phyloP scores from a whole-genome alignment of 2,113 vertebrate genomes.

The Podarcis cretensis region DNA sequence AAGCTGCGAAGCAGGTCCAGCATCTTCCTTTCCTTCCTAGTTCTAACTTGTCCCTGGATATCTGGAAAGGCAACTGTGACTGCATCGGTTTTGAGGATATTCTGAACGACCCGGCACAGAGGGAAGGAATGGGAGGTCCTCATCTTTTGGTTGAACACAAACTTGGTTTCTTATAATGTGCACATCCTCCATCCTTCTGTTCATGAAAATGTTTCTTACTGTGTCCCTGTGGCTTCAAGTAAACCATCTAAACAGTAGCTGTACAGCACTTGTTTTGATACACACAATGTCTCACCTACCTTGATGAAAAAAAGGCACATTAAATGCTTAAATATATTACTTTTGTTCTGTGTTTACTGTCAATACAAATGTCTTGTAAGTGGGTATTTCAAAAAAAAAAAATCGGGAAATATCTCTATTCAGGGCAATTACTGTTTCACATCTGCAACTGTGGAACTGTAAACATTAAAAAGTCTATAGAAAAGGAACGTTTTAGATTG shows the following conservation, averaged over 20 bases:
- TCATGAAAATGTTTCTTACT: slow-evolving; percentile 31
- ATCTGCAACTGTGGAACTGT: no score
- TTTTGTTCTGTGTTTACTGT: slow-evolving; percentile 65
- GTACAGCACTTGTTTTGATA: slow-evolving; percentile 43
- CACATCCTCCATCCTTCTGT: slow-evolving; percentile 13
- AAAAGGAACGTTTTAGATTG: no score
- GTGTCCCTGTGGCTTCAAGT: slow-evolving; percentile 50
- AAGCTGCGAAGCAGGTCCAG: slow-evolving; percentile 91
- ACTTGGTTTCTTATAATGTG: slow-evolving; percentile 85
- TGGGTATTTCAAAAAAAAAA: no score
- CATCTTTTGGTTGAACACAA: slow-evolving; percentile 94
- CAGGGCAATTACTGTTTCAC: no score
- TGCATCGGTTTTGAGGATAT: slow-evolving; percentile 93
- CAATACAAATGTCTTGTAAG: slow-evolving; percentile 58
- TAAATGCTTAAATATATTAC: slow-evolving; percentile 61
- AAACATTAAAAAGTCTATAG: no score
- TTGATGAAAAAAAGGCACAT: slow-evolving; percentile 64
- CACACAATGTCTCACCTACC: background rate
- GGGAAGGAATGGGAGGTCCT: slow-evolving; percentile 95
- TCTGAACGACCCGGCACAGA: slow-evolving; percentile 90
- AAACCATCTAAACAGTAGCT: slow-evolving; percentile 55
- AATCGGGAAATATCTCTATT: no score
- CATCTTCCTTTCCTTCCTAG: slow-evolving; percentile 87
- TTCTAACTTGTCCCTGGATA: slow-evolving; percentile 91
- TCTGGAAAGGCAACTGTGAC: slow-evolving; percentile 88